Evolutionary conservation across 2,113 vertebrate species (phyloP).

Genomic region (Chaenocephalus aceratus): DNA sequence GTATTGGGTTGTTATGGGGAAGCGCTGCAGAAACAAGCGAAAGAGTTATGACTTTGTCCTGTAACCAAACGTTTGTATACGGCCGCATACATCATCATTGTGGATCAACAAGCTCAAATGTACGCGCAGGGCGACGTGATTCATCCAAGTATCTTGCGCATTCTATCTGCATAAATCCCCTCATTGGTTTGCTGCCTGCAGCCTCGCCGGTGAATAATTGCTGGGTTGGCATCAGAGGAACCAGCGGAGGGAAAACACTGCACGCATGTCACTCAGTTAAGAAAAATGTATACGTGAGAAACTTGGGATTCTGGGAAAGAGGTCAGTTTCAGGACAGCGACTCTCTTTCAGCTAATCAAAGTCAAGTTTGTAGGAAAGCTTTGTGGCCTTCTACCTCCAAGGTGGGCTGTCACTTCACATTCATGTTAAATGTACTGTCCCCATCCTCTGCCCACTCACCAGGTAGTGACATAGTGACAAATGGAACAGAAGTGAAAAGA

Average conservation of each 20-base stretch:
- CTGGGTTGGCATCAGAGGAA: slow-evolving; percentile 40
- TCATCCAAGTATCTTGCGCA: slow-evolving; percentile 57
- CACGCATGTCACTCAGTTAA: slow-evolving; percentile 39
- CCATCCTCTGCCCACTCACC: slow-evolving; percentile 5
- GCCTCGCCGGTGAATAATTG: slow-evolving; percentile 69
- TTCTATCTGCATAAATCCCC: slow-evolving; percentile 77
- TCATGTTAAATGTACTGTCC: slow-evolving; percentile 9
- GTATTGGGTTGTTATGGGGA: not conserved
- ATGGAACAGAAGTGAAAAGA: slow-evolving; percentile 48
- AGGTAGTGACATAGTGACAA: slow-evolving; percentile 41
- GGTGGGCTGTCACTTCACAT: slow-evolving; percentile 53
- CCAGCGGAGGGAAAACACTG: slow-evolving; percentile 55
- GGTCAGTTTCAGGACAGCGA: slow-evolving; percentile 42
- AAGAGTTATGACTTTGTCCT: slow-evolving; percentile 69
- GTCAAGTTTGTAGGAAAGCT: slow-evolving; percentile 26
- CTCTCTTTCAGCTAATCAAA: slow-evolving; percentile 46
- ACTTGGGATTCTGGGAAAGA: not conserved
- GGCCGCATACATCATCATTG: slow-evolving; percentile 67
- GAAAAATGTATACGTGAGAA: slow-evolving; percentile 11
- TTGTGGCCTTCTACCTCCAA: slow-evolving; percentile 28
- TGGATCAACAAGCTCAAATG: slow-evolving; percentile 74
- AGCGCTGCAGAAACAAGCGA: slow-evolving; percentile 47
- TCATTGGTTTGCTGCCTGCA: slow-evolving; percentile 69
- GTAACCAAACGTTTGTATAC: slow-evolving; percentile 40
- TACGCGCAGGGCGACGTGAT: slow-evolving; percentile 60